Conservation (phyloP, 53 echinoderm and acorn worm species). For the Apostichopus leukothele region DNA sequence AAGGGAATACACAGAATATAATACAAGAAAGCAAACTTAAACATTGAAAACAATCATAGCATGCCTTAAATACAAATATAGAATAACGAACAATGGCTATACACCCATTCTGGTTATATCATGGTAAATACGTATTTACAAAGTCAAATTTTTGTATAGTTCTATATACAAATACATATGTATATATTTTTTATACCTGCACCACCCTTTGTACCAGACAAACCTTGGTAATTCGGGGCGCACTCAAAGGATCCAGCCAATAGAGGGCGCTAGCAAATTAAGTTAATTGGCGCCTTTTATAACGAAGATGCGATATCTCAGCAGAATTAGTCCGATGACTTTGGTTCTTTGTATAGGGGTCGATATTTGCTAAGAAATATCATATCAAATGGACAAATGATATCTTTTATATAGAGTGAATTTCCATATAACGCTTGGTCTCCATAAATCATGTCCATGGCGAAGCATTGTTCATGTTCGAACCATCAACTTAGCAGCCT, state of each 20-base stretch:
- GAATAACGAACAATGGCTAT: neutral
- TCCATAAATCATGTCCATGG: too few relatives aligned
- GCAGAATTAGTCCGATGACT: too few relatives aligned
- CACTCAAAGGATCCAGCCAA: slow-evolving; percentile 28
- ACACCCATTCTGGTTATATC: neutral
- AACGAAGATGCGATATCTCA: neutral
- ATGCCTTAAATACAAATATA: neutral
- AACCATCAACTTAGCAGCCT: too few relatives aligned
- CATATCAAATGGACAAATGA: too few relatives aligned
- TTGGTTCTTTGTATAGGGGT: too few relatives aligned
- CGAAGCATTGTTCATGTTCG: too few relatives aligned
- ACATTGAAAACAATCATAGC: neutral
- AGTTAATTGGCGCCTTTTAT: neutral
- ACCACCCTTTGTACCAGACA: slow-evolving; percentile 15
- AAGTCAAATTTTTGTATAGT: neutral
- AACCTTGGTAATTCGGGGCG: neutral
- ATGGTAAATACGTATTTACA: neutral
- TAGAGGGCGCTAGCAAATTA: slow-evolving; percentile 13
- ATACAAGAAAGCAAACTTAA: neutral
- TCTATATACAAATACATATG: neutral
- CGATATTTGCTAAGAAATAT: too few relatives aligned
- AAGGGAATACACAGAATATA: neutral
- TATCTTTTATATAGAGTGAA: too few relatives aligned
- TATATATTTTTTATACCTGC: neutral
- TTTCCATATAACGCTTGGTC: too few relatives aligned